phyloP scores from a whole-genome alignment of 2,888 invertebrate species.

The Craniophora ligustri region DNA sequence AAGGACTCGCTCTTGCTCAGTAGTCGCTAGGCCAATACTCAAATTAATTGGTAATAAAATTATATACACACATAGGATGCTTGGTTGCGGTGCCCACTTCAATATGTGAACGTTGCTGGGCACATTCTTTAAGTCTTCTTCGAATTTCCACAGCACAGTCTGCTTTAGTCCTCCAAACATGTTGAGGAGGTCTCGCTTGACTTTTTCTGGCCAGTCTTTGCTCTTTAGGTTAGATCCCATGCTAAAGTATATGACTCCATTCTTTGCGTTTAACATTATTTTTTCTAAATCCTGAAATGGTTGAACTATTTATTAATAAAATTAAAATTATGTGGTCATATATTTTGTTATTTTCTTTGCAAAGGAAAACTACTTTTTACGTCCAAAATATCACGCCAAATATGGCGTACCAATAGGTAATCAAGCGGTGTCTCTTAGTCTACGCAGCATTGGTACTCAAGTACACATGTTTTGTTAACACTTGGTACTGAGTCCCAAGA shows the following conservation, averaged over 20 bases:
- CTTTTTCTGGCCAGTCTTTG: constrained; percentile 60
- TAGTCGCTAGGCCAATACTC: no score
- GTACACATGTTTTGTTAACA: no score
- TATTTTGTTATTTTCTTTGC: no score
- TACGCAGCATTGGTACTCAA: no score
- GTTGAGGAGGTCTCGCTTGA: constrained; percentile 61
- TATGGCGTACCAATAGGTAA: no score
- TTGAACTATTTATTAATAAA: no score
- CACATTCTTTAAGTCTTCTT: constrained; percentile 64
- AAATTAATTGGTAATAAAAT: background rate
- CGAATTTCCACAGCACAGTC: constrained; percentile 82
- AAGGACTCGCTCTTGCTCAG: no score
- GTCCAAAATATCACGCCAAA: no score
- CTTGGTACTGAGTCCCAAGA: no score
- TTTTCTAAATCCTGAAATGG: constrained; percentile 65
- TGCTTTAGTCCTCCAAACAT: constrained; percentile 76
- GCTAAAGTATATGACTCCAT: constrained; percentile 78
- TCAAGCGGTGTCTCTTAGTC: no score
- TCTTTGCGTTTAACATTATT: constrained; percentile 66
- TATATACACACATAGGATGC: constrained; percentile 58
- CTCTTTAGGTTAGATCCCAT: constrained; percentile 74
- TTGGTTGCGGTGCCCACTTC: constrained; percentile 75
- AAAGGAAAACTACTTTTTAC: no score
- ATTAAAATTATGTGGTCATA: no score
- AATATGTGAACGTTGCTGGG: constrained; percentile 76